These are phyloP conservation scores for Dryococelus australis DNA, from an alignment of 2,888 invertebrate species.

Conservation along the genomic window DNA sequence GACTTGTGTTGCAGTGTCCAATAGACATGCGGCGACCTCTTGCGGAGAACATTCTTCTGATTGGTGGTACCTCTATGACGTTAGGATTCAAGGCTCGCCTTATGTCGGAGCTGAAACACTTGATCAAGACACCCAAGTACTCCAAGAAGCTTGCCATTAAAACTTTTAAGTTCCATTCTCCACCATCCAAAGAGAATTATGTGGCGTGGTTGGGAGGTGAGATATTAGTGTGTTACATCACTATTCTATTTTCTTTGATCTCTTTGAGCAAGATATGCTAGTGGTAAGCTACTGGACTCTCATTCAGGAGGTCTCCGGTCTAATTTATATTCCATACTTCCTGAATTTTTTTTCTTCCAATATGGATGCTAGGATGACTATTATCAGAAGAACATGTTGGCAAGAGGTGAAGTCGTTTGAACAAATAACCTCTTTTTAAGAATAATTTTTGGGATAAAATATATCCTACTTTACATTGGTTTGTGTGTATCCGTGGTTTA, in stretches of 20 bases:
- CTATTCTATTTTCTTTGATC: not conserved
- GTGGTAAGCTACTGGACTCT: too few relatives aligned
- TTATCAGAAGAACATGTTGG: too few relatives aligned
- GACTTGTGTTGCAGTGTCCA: conserved; percentile 67
- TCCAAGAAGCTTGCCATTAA: conserved; percentile 67
- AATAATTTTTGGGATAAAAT: too few relatives aligned
- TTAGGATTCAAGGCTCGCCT: conserved; percentile 85
- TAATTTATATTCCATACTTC: too few relatives aligned
- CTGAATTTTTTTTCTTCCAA: too few relatives aligned
- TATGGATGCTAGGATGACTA: too few relatives aligned
- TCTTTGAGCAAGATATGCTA: too few relatives aligned
- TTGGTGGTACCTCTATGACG: conserved; percentile 86
- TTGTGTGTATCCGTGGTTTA: too few relatives aligned
- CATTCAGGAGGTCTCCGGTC: not conserved
- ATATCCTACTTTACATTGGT: too few relatives aligned
- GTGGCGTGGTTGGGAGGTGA: conserved; percentile 86
- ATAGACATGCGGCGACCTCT: conserved; percentile 80
- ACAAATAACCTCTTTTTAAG: too few relatives aligned
- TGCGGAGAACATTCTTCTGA: conserved; percentile 83
- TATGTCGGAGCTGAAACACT: conserved; percentile 74
- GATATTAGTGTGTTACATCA: conserved; percentile 20
- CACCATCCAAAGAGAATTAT: conserved; percentile 83
- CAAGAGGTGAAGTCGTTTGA: too few relatives aligned
- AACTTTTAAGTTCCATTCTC: conserved; percentile 79
- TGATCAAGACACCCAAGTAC: conserved; percentile 70